phyloP scores from a whole-genome alignment of 2,797 vertebrate genomes.

The Gymnoscopelus microlampas region DNA sequence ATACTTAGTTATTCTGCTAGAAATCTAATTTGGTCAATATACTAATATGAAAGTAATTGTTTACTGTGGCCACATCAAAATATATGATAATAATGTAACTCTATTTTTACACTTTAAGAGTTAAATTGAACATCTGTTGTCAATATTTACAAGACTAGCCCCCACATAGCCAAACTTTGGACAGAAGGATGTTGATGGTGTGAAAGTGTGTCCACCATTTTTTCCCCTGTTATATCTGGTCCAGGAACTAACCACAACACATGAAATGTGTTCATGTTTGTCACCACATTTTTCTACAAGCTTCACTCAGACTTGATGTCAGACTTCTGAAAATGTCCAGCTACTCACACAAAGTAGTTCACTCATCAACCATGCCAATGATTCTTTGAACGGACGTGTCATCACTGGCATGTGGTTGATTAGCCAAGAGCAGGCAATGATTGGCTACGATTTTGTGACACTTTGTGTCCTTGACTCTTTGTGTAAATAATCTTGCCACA shows the following conservation, averaged over 20 bases:
- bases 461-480: neutral
- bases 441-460: neutral
- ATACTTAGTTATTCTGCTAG: too few relatives aligned
- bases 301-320: neutral
- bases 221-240: constrained; percentile 15
- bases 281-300: neutral
- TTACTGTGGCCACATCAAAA: too few relatives aligned
- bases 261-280: neutral
- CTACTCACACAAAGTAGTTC: neutral
- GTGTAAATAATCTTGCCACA: too few relatives aligned
- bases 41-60: too few relatives aligned
- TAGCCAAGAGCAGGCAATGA: too few relatives aligned
- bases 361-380: neutral
- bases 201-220: constrained; percentile 29
- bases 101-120: too few relatives aligned
- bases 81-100: too few relatives aligned
- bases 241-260: neutral
- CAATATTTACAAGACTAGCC: too few relatives aligned
- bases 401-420: too few relatives aligned
- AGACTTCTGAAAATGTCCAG: constrained; percentile 8
- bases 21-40: too few relatives aligned
- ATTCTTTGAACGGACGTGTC: neutral
- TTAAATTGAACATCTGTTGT: too few relatives aligned
- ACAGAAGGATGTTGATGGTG: constrained; percentile 5
- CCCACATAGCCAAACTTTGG: constrained; percentile 9